A percentile compares a stretch with the other conserved stretches of the same genome.
These are phyloP conservation scores for Orycteropus afer DNA, from an alignment of 2,113 vertebrate species.

Conservation along the genomic window DNA sequence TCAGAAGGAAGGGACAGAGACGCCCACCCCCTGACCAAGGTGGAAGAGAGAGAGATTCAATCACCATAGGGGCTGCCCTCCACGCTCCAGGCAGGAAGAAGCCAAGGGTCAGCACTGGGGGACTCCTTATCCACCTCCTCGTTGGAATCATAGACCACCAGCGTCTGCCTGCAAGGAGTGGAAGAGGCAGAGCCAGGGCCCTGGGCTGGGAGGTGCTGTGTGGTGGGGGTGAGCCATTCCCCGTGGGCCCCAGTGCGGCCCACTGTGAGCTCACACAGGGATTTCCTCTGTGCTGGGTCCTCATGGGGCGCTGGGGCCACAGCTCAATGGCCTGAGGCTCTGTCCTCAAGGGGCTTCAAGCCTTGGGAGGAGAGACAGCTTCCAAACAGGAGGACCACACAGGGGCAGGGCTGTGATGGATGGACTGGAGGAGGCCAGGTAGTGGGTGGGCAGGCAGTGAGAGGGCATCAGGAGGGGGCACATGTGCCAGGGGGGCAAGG, in stretches of 20 bases:
- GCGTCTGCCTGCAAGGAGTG: conserved; percentile 68
- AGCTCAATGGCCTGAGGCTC: not conserved
- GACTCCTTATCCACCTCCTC: conserved; percentile 67
- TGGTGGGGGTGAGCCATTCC: not conserved
- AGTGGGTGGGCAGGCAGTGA: not conserved
- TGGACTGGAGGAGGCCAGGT: not conserved
- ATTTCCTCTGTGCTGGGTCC: not conserved
- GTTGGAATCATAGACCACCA: conserved; percentile 61
- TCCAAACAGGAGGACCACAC: not conserved
- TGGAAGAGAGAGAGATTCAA: not conserved
- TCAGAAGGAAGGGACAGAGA: not conserved
- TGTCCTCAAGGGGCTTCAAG: not conserved
- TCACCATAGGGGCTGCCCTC: conserved; percentile 65
- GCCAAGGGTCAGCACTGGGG: conserved; percentile 69
- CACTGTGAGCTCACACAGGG: not conserved
- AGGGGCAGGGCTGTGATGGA: no score
- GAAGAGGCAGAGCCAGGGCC: not conserved
- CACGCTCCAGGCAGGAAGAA: conserved; percentile 73
- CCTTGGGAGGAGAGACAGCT: not conserved
- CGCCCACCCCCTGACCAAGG: not conserved
- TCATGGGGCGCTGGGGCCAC: not conserved
- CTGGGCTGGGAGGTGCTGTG: not conserved
- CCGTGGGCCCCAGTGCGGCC: not conserved
- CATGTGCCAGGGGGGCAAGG: not conserved
- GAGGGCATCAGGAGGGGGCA: not conserved